Evolutionary conservation across 2,888 invertebrate genomes (phyloP), one percentile per base, ranked within the genome.

Genomic region (Pterostichus niger): DNA sequence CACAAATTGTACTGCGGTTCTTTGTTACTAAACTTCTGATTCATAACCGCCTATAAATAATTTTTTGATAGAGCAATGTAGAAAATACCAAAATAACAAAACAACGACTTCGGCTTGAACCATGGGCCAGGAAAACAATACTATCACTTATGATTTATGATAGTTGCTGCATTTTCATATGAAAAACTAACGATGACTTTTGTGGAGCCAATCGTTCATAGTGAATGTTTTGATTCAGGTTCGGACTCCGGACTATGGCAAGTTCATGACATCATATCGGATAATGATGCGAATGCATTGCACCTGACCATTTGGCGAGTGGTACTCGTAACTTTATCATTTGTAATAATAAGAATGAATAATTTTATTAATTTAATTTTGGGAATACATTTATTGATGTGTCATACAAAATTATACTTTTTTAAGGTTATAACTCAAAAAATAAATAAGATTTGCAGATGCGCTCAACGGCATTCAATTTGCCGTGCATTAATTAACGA

Each of bases 11-110:
- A 61, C 9, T 61, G 61, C 35, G 33, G 35, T 35, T 31, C 64
- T 64, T 64, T 64, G 64, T 64, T 64, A 13, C 24, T 35, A 31
- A 35, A 76, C 54, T 54, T 13, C 54, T 49, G 54, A 76, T 54
- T 31, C 76, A 35, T 54, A 54, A 54, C 76, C 54, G 31, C 33
- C 76, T 33, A 76, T 76, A 76, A 76, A 76, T 76, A 76, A 76
- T 54, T 54, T 76, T 76, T 54, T 31, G 24, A 54, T 64, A 64
- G 64, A 64, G 64, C 54, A 24, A 33, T 33, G 54, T 54, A 49
- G 11, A 76, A 76, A 76, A 76, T 75, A 52, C 5, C 33, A 17
- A 73, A 73, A 73, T 71, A 35, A 15, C 31, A 52, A 64, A 35
- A 64, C 35, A 64, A 64, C 31, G 59, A 24, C 4, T 59, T 31